Percentiles rank a stretch among this genome's conserved stretches.
These are phyloP conservation scores for Maniola jurtina DNA, from an alignment of 1,140 invertebrate species.

Conservation along the genomic window DNA sequence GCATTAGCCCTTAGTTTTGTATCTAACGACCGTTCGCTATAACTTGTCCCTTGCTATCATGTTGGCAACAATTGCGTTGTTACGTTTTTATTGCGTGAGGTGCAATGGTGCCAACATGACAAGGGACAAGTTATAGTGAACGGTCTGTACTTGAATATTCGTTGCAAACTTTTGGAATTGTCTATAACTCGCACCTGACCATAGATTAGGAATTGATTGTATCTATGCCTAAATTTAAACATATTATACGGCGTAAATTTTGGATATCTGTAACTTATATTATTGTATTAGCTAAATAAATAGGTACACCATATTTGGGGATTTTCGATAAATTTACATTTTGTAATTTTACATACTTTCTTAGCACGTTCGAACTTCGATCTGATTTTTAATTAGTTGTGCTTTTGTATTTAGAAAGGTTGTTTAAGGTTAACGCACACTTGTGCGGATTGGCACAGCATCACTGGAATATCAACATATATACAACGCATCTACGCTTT, in stretches of 20 bases:
- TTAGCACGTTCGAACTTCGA: conserved; percentile 24
- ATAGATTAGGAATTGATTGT: conserved; percentile 29
- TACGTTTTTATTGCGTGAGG: too few relatives aligned
- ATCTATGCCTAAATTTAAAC: conserved; percentile 23
- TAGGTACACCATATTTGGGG: conserved; percentile 30
- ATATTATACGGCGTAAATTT: conserved; percentile 28
- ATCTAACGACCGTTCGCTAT: too few relatives aligned
- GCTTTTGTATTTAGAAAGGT: neutral
- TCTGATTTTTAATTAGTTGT: conserved; percentile 25
- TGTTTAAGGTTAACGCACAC: neutral
- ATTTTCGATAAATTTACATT: conserved; percentile 49
- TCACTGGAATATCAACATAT: too few relatives aligned
- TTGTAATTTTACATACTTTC: conserved; percentile 40
- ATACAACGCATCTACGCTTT: too few relatives aligned
- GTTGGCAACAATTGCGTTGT: too few relatives aligned
- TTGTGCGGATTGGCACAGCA: neutral
- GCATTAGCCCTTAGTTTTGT: too few relatives aligned
- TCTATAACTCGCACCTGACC: neutral
- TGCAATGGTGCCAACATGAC: too few relatives aligned
- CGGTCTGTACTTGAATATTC: neutral
- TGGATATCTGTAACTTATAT: conserved; percentile 35
- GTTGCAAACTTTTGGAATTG: conserved; percentile 5
- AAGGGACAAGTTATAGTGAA: too few relatives aligned
- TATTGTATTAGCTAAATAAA: conserved; percentile 14
- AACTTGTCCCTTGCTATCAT: too few relatives aligned